Conservation (phyloP, 2,888 invertebrate genomes). For the Philopedon plagiatum region DNA sequence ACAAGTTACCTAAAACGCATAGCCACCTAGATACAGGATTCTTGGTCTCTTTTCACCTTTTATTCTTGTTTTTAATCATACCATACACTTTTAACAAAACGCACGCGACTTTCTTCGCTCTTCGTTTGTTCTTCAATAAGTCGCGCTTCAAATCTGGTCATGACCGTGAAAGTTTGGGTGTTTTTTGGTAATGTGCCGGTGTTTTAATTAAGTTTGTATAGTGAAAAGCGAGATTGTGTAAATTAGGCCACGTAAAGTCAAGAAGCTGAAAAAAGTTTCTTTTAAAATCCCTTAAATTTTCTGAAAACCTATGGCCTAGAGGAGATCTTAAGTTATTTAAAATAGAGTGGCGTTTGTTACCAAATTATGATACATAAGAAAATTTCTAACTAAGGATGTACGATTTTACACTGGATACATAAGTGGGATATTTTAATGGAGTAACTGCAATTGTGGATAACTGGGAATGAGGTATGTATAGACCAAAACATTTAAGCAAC, state of each 20-base stretch:
- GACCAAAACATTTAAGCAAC: background rate
- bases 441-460: background rate
- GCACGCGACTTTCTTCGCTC: conserved; percentile 45
- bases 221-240: background rate
- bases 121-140: conserved; percentile 28
- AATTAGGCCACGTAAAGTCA: background rate
- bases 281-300: too few species aligned
- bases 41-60: conserved; percentile 36
- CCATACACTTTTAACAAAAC: conserved; percentile 43
- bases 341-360: too few species aligned
- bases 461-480: conserved; percentile 14
- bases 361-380: too few species aligned
- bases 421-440: background rate
- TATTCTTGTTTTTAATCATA: conserved; percentile 47
- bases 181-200: conserved; percentile 16
- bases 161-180: conserved; percentile 39
- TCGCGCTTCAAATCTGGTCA: conserved; percentile 27
- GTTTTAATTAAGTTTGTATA: background rate
- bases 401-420: background rate
- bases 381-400: too few species aligned
- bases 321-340: too few species aligned
- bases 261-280: background rate
- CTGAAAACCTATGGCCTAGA: too few species aligned
- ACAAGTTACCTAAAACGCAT: conserved; percentile 10
- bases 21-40: conserved; percentile 27